Conservation (phyloP, 2,888 invertebrate genomes). For the Dynastes tityus region DNA sequence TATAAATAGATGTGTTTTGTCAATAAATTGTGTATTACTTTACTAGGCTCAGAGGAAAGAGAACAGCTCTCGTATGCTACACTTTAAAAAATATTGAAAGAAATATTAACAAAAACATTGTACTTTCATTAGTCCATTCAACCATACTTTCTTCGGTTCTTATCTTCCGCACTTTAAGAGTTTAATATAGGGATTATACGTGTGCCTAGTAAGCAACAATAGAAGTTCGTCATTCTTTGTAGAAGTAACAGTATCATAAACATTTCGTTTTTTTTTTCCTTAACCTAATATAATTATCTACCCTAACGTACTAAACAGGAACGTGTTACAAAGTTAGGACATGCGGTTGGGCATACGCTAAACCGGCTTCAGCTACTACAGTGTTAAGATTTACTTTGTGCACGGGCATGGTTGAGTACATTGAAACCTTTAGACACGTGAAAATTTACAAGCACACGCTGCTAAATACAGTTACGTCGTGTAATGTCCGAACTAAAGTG, state of each 20-base stretch:
- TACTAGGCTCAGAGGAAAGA: too few relatives aligned
- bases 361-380: slow-evolving; percentile 15
- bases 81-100: too few relatives aligned
- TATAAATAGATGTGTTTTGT: too few relatives aligned
- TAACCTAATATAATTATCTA: neutral
- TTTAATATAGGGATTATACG: too few relatives aligned
- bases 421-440: neutral
- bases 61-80: too few relatives aligned
- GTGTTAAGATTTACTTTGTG: slow-evolving; percentile 10
- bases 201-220: too few relatives aligned
- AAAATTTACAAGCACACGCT: neutral
- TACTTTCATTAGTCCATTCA: neutral
- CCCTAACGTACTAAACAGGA: slow-evolving; percentile 5
- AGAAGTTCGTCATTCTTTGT: too few relatives aligned
- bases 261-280: neutral
- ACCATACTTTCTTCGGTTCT: neutral
- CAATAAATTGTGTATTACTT: too few relatives aligned
- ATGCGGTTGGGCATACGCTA: slow-evolving; percentile 14
- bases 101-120: too few relatives aligned
- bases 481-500: too few relatives aligned
- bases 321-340: slow-evolving; percentile 5
- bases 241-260: neutral
- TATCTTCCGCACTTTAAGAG: neutral
- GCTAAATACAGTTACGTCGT: slow-evolving; percentile 8
- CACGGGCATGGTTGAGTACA: neutral